These are phyloP conservation scores for Pelochelys cantorii DNA, from an alignment of 2,797 vertebrate species.

Conservation along the genomic window DNA sequence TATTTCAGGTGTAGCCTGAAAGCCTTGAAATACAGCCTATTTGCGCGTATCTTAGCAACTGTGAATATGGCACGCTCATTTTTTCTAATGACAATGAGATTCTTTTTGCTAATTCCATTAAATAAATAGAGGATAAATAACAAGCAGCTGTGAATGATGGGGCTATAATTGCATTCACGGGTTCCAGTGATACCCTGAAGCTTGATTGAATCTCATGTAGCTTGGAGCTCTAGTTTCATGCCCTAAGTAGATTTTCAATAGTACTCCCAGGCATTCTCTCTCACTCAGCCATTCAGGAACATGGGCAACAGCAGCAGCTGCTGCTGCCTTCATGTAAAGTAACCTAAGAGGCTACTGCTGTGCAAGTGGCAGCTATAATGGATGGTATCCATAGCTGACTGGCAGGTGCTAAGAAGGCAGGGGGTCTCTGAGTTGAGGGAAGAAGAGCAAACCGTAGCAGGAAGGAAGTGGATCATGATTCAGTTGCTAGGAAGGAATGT, in stretches of 20 bases:
- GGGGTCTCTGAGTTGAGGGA: background rate
- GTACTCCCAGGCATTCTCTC: background rate
- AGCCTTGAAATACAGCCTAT: background rate
- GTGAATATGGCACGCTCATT: conserved; percentile 20
- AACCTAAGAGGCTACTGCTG: background rate
- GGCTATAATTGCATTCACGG: rapidly evolving
- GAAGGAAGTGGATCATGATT: rapidly evolving
- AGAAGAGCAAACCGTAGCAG: background rate
- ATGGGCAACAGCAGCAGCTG: background rate
- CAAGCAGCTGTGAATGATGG: background rate
- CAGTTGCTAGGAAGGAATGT: rapidly evolving
- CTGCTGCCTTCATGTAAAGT: background rate
- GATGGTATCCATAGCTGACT: background rate
- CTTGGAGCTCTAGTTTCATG: background rate
- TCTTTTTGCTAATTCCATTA: conserved; percentile 43
- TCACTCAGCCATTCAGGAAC: background rate
- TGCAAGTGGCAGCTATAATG: background rate
- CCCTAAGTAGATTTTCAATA: background rate
- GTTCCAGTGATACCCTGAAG: background rate
- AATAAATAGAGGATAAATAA: conserved; percentile 11
- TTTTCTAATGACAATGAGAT: conserved; percentile 11
- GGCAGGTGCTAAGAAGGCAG: background rate
- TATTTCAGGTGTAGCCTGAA: background rate
- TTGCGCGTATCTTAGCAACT: conserved; percentile 30
- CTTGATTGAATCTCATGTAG: rapidly evolving